phyloP scores from a whole-genome alignment of 2,113 vertebrate genomes.

The Hippocampus zosterae region DNA sequence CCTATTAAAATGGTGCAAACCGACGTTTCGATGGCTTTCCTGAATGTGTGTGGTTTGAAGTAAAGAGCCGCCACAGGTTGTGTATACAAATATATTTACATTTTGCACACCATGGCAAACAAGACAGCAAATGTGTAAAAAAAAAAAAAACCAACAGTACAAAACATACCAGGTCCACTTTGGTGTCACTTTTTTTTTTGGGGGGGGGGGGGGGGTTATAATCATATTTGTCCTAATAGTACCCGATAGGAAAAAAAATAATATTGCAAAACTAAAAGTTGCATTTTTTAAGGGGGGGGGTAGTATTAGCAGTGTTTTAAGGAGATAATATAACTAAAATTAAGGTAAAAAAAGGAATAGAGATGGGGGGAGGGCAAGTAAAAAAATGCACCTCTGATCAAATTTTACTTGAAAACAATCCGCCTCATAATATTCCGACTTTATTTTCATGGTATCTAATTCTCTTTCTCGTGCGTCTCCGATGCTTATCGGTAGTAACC shows the following conservation, averaged over 20 bases:
- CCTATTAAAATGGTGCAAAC: conserved; percentile 71
- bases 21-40: neutral
- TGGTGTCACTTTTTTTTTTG: neutral
- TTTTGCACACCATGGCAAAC: neutral
- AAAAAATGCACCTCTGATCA: no score
- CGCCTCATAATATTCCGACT: no score
- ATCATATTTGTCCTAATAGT: no score
- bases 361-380: no score
- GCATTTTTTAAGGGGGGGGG: no score
- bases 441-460: neutral
- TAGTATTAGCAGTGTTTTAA: no score
- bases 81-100: conserved; percentile 38
- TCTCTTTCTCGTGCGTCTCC: neutral
- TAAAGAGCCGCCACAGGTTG: neutral
- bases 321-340: no score
- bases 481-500: neutral
- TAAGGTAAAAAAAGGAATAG: no score
- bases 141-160: neutral
- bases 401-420: no score
- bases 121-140: neutral
- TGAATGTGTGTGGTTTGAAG: neutral
- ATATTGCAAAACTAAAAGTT: no score
- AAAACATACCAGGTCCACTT: neutral
- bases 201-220: neutral
- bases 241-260: neutral